Conservation (phyloP, 2,113 vertebrate species). For the Oreocharis arfaki region DNA sequence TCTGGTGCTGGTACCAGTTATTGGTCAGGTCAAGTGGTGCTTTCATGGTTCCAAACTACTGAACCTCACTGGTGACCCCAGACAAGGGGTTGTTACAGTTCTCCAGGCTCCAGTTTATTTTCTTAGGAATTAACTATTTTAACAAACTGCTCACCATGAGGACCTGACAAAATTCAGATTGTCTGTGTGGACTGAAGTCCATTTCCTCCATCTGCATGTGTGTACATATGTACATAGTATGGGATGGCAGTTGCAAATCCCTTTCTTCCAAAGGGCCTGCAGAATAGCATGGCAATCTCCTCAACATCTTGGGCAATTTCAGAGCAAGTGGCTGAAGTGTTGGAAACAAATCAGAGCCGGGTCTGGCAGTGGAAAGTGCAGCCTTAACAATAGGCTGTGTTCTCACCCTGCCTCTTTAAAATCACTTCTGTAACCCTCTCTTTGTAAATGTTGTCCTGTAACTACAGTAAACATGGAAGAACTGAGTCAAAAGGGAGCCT, state of each 20-base stretch:
- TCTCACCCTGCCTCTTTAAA: background rate
- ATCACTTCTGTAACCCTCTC: background rate
- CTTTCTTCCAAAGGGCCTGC: background rate
- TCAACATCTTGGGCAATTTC: background rate
- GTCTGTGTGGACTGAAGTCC: background rate
- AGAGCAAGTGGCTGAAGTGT: background rate
- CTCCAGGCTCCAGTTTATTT: background rate
- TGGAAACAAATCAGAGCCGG: background rate
- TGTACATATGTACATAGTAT: accelerated
- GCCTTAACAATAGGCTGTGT: background rate
- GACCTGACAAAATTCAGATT: background rate
- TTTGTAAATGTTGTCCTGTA: conserved; percentile 4
- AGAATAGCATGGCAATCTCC: background rate
- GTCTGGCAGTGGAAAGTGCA: background rate
- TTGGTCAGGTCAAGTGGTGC: background rate
- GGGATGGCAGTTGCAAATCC: background rate
- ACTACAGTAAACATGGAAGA: conserved; percentile 14
- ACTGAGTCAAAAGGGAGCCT: background rate
- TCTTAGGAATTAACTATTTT: background rate
- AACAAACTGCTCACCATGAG: background rate
- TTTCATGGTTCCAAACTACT: background rate
- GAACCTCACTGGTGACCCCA: background rate
- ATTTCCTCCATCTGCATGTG: background rate
- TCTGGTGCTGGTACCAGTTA: background rate
- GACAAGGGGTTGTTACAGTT: background rate